These are phyloP conservation scores for Sphenopsis melanotis DNA, from an alignment of 2,797 vertebrate genomes.

Conservation along the genomic window DNA sequence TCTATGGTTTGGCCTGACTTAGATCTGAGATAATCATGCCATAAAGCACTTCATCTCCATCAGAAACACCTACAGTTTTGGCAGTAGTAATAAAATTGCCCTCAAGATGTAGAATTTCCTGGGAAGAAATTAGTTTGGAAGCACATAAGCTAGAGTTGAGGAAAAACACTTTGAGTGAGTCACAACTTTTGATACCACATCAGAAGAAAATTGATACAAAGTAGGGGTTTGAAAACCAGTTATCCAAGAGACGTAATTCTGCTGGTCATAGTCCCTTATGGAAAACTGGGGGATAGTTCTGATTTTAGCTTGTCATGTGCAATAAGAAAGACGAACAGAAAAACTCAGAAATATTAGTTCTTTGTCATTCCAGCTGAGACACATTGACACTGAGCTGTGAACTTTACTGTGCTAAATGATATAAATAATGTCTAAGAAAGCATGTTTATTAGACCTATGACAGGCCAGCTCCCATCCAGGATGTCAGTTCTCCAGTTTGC, in stretches of 20 bases:
- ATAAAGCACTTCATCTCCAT: background rate
- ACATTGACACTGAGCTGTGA: background rate
- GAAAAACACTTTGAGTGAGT: background rate
- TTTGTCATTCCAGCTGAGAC: background rate
- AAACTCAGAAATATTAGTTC: background rate
- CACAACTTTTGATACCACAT: background rate
- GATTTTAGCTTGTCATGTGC: background rate
- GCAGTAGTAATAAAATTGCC: background rate
- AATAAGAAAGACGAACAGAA: background rate
- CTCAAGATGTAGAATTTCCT: background rate
- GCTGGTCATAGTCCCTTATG: background rate
- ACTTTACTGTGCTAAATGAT: background rate
- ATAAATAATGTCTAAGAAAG: background rate
- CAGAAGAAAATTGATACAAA: background rate
- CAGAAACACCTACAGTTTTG: background rate
- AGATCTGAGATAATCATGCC: background rate
- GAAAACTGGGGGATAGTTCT: background rate
- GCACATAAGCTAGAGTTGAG: background rate
- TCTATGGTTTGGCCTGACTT: background rate
- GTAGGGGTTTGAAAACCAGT: background rate
- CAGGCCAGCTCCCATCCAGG: background rate
- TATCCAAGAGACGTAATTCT: background rate
- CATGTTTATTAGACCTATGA: background rate
- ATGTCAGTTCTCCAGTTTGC: background rate
- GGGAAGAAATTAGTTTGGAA: background rate